Evolutionary conservation across 2,113 vertebrate species (phyloP).

Genomic region (Sinosuthora webbiana): DNA sequence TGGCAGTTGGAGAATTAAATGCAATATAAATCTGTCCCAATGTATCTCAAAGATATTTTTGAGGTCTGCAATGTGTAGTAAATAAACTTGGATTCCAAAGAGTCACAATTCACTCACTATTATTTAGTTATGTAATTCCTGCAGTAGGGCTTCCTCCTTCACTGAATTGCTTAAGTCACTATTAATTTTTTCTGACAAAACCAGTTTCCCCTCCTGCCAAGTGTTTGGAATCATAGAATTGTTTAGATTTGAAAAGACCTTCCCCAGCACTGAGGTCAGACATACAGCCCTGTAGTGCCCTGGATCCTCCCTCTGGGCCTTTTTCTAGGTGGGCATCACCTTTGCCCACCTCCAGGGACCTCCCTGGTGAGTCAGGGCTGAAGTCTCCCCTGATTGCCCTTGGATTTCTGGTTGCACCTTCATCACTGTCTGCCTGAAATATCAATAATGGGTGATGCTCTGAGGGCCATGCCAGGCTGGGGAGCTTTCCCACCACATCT

Average conservation of each 20-base stretch:
- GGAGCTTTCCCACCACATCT: not conserved
- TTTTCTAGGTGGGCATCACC: not conserved
- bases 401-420: not conserved
- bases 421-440: not conserved
- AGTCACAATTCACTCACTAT: fast-evolving
- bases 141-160: not conserved
- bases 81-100: not conserved
- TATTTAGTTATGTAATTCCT: not conserved
- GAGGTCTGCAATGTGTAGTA: not conserved
- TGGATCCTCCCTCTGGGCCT: not conserved
- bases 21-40: not conserved
- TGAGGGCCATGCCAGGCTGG: fast-evolving
- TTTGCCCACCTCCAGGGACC: not conserved
- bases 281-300: not conserved
- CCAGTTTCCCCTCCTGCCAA: not conserved
- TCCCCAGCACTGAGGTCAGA: not conserved
- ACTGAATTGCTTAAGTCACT: not conserved
- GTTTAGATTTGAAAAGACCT: not conserved
- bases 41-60: not conserved
- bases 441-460: fast-evolving
- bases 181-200: not conserved
- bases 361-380: not conserved
- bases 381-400: not conserved
- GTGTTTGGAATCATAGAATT: not conserved
- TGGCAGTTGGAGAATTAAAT: not conserved